A percentile compares a stretch with the other conserved stretches of the same genome.
phyloP scores from a whole-genome alignment of 2,113 vertebrate species.

The Leuciscus idus region DNA sequence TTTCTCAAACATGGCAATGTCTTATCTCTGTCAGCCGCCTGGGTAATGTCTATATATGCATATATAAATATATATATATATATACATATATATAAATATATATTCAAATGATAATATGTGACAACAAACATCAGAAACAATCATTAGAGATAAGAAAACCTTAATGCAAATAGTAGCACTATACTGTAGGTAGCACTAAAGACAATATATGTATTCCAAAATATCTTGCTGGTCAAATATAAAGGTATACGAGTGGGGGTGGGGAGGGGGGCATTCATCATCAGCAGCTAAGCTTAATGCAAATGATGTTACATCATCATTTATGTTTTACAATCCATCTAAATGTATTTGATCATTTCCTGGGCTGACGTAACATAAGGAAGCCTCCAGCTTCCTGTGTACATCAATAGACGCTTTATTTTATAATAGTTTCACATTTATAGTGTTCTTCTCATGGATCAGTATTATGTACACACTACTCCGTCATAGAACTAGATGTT shows the following conservation, averaged over 20 bases:
- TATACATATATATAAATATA: conserved; percentile 60
- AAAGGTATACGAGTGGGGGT: neutral
- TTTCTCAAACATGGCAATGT: conserved; percentile 87
- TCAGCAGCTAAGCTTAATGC: neutral
- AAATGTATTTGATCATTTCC: neutral
- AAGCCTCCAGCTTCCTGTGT: neutral
- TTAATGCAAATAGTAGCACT: conserved; percentile 77
- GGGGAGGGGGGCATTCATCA: neutral
- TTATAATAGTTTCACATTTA: neutral
- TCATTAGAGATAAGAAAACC: conserved; percentile 74
- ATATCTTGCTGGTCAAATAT: conserved; percentile 12
- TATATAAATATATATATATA: conserved; percentile 60
- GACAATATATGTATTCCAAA: conserved; percentile 49
- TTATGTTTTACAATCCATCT: neutral
- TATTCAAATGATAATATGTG: conserved; percentile 62
- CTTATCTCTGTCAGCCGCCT: conserved; percentile 90
- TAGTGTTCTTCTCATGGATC: neutral
- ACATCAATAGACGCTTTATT: neutral
- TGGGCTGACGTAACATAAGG: neutral
- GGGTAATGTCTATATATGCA: conserved; percentile 77
- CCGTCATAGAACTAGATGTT: neutral
- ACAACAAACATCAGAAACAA: conserved; percentile 58
- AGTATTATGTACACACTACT: conserved; percentile 24
- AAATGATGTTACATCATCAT: neutral
- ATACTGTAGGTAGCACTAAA: conserved; percentile 26